Base-by-base conservation (phyloP, 2,888 invertebrate species). In the Dryomyza anilis region DNA sequence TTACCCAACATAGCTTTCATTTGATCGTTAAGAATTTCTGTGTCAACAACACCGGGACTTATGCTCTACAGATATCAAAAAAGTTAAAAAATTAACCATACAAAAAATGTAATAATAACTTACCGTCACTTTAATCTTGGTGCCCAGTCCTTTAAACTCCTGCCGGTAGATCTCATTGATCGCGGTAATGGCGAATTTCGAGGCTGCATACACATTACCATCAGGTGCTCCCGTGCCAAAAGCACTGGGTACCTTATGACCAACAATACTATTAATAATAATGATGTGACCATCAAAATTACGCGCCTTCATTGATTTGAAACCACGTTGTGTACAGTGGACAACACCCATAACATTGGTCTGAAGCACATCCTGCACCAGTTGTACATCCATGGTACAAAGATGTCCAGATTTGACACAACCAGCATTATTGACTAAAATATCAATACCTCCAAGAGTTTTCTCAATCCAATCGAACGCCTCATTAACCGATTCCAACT, bases 391-490 rank as follows among this genome's bases (percentile, higher is more conserved):
- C 30, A 70, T 60, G n/a, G 67, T 25, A 27, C 62, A 66, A 3
- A 68, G 46, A 2, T 36, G 30, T 2, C 62, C 67, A 1, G 2
- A 0, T 12, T 19, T 50, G 19, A 45, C 0, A 7, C 66, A 67
- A 10, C 72, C 74, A 4, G 87, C 87, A 73, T 86, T 86, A 73
- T 88, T 88, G 1, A 88, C 73, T 48, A 87, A 81, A 1, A 88
- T 81, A 72, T 86, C 85, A 7, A 86, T 80, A 2, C 85, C 85
- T 0, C 87, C 87, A 2, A 85, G 71, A 5, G 82, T 75, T 2
- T 78, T 69, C 16, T 85, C 82, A 59, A 85, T 83, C 76, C 78
- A 81, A 16, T 77, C 71, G 74, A 88, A 87, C 45, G 85, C 84
- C 6, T 75, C 73, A 43, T 84, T 65, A 29, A 88, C 84, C 1